phyloP scores from a whole-genome alignment of 2,113 vertebrate genomes.

The Lampris megalopsis region DNA sequence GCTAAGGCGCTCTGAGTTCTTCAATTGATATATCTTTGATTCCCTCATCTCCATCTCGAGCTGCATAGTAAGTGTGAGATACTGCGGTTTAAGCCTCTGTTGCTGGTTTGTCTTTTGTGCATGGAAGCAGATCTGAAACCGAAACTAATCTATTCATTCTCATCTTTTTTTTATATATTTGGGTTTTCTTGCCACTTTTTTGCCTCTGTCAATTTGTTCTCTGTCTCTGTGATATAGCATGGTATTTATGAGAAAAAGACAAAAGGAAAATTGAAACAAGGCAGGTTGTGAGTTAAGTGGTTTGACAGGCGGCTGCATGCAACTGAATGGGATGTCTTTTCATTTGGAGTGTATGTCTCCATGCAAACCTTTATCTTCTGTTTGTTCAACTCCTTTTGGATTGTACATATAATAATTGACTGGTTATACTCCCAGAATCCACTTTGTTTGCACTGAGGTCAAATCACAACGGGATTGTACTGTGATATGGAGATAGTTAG shows the following conservation, averaged over 20 bases:
- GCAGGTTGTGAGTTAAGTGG: background rate
- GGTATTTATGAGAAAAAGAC: constrained; percentile 11
- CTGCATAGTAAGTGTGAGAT: constrained; percentile 6
- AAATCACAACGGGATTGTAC: too few relatives aligned
- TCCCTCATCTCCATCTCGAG: constrained; percentile 28
- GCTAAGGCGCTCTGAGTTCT: constrained; percentile 31
- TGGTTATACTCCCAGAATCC: too few relatives aligned
- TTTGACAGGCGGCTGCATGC: constrained; percentile 25
- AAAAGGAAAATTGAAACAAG: background rate
- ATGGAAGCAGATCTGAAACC: constrained; percentile 28
- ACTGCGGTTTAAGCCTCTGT: background rate
- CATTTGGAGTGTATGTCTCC: background rate
- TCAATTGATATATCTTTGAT: constrained; percentile 32
- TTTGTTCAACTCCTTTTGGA: background rate
- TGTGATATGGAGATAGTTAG: too few relatives aligned
- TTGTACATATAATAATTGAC: too few relatives aligned
- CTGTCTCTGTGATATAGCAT: background rate
- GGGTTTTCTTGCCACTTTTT: constrained; percentile 20
- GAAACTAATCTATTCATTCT: background rate
- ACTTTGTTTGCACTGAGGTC: background rate
- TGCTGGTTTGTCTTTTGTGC: constrained; percentile 4
- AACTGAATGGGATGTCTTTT: background rate
- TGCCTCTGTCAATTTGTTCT: constrained; percentile 8
- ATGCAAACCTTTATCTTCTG: background rate
- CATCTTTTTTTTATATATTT: background rate